Base-by-base conservation (phyloP, 1,140 invertebrate species). In the Drosophila micromelanica region DNA sequence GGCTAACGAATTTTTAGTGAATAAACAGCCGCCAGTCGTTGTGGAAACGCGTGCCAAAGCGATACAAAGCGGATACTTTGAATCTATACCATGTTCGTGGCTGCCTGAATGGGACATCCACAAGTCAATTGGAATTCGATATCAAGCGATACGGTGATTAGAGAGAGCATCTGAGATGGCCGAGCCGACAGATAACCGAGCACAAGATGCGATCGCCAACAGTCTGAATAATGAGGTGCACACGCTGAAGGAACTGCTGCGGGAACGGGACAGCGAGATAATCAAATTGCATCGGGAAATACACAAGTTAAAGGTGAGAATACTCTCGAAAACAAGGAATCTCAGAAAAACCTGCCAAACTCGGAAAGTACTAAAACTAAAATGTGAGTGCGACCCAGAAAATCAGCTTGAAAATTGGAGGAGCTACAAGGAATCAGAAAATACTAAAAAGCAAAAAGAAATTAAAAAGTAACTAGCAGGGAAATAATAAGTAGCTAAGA, bases 231-330 rank as follows among this genome's bases (percentile, higher is more conserved):
- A 60, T 7, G 84, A 89, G 46, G 65, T 89, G 46, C 70, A 61
- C 12, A 32, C 67, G 2, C 67, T 91, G 3, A 79, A 78, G 71
- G 90, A 91, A 15, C 52, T 77, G 56, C 70, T 91, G 62, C 60
- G 70, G 17, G 68, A 71, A 42, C 64, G 80, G 13, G 89, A 91
- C 23, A 71, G 61, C 9, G 89, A 91, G 38, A 54, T 91, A 49
- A 55, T 81, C 32, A 92, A 93, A 72, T 80, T 94, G n/a, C 93
- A 94, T 84, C 92, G 94, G 12, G 94, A 94, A 84, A 93, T 94
- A 40, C 94, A 95, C 80, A 95, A 95, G 78, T 84, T 95, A 6
- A 94, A 94, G 93, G 94, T 94, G 52, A 82, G 76, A 43, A 8
- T 6, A 27, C 5, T 17, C 27, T 5, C 27, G 6, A 9, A 8